These are phyloP conservation scores for Abramis brama DNA, from an alignment of 2,113 vertebrate species.

Conservation along the genomic window DNA sequence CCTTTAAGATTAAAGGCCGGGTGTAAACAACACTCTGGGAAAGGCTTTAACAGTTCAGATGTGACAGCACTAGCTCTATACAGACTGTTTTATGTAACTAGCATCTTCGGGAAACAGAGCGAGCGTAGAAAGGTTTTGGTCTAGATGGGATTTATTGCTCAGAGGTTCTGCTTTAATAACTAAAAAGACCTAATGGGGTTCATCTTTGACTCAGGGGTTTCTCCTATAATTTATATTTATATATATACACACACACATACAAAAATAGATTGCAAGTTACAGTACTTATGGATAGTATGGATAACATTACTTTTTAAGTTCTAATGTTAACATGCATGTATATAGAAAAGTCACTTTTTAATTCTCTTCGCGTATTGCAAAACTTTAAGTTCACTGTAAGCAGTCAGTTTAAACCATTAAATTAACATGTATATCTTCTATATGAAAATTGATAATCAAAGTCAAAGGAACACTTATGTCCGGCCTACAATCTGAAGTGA, in stretches of 20 bases:
- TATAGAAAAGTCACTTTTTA: not conserved
- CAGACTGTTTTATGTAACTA: slow-evolving; percentile 29
- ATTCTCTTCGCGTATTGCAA: not conserved
- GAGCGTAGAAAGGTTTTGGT: slow-evolving; percentile 22
- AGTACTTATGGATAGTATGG: not conserved
- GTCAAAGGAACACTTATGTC: slow-evolving; percentile 38
- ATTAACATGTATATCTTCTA: slow-evolving; percentile 46
- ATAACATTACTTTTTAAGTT: not conserved
- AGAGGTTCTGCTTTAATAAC: not conserved
- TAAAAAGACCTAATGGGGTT: not conserved
- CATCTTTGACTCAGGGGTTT: not conserved
- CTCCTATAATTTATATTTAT: not conserved
- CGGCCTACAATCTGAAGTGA: slow-evolving; percentile 49
- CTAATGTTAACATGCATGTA: not conserved
- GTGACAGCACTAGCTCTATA: slow-evolving; percentile 18
- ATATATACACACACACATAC: not conserved
- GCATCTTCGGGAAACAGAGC: slow-evolving; percentile 25
- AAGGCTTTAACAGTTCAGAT: slow-evolving; percentile 40
- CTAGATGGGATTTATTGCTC: slow-evolving; percentile 16
- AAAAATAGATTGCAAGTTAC: no score
- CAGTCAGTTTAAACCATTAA: slow-evolving; percentile 42
- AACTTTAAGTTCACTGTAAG: slow-evolving; percentile 37
- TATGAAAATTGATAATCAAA: slow-evolving; percentile 42
- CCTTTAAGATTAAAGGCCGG: slow-evolving; percentile 54
- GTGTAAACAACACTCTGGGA: slow-evolving; percentile 56